Base-by-base conservation (phyloP, 2,888 invertebrate genomes). In the Blastobasis lacticolella region DNA sequence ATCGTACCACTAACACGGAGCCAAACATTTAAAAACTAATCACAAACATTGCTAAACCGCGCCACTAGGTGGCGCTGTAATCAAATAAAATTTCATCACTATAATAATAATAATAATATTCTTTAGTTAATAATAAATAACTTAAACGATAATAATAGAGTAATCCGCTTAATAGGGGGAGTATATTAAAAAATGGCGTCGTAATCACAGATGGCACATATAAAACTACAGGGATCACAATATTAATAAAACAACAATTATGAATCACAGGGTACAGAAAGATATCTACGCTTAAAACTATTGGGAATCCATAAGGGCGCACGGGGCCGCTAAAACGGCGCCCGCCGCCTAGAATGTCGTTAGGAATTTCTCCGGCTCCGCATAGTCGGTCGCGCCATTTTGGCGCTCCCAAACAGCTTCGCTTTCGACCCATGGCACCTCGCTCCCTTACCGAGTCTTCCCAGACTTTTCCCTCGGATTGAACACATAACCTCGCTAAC, bases 151-250 rank as follows among this genome's bases (percentile, higher is more conserved):
- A 69, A 73, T 64, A 71, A 71, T 74, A 73, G 63, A 77, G 78
- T 75, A 77, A 51, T 69, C 75, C 71, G 70, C 69, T 7, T 42
- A 60, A 65, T 59, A 67, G 70, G n/a, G 23, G 47, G 45, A 50
- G 41, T 55, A 71, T 59, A 52, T 61, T 59, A 65, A 66, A 71
- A 70, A 74, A 82, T 84, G 85, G 81, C 82, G 79, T 81, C 75
- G 69, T 57, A 78, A 87, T 87, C 85, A 87, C 87, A 81, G 85
- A 78, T 70, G 63, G 64, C 68, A 81, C 78, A 76, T 64, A 68
- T 66, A 69, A 69, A 75, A 75, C 73, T 71, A 73, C 75, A 80
- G 75, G 72, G 77, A 81, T 80, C 77, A 78, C 75, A 76, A 75
- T 73, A 64, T 70, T 67, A 70, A 73, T 74, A 75, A 73, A 68